These are phyloP conservation scores for Endomychus coccineus DNA, from an alignment of 2,888 invertebrate genomes.

Conservation along the genomic window DNA sequence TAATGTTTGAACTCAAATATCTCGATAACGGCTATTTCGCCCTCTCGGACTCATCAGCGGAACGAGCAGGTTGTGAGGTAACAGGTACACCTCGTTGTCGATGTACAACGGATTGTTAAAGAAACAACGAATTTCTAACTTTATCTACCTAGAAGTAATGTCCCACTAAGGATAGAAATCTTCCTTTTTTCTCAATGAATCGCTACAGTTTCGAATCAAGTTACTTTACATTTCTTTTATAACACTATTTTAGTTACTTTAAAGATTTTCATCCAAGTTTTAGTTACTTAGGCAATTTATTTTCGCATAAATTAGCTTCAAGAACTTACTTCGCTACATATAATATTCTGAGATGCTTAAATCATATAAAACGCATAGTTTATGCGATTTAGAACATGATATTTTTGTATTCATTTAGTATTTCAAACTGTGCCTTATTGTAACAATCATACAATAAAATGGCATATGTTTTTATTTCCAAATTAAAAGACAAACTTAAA, in stretches of 20 bases:
- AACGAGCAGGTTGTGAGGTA: no score
- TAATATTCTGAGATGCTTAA: slow-evolving; percentile 14
- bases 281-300: slow-evolving; percentile 43
- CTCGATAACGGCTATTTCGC: no score
- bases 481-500: no score
- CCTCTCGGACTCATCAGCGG: no score
- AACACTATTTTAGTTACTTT: slow-evolving; percentile 1
- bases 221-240: slow-evolving; percentile 16
- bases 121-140: no score
- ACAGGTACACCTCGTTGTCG: no score
- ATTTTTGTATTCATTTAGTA: slow-evolving; percentile 16
- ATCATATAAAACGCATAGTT: slow-evolving; percentile 11
- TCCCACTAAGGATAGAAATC: neutral
- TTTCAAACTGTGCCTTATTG: slow-evolving; percentile 37
- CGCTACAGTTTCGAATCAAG: no score
- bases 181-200: neutral
- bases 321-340: slow-evolving; percentile 29
- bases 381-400: slow-evolving; percentile 15
- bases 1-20: no score
- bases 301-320: slow-evolving; percentile 41
- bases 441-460: slow-evolving; percentile 27
- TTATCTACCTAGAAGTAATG: slow-evolving; percentile 1
- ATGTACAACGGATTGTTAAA: no score
- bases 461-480: slow-evolving; percentile 35
- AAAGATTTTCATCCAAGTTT: slow-evolving; percentile 9